These are phyloP conservation scores for Capitella teleta DNA, from an alignment of 1,140 invertebrate species.

Conservation along the genomic window DNA sequence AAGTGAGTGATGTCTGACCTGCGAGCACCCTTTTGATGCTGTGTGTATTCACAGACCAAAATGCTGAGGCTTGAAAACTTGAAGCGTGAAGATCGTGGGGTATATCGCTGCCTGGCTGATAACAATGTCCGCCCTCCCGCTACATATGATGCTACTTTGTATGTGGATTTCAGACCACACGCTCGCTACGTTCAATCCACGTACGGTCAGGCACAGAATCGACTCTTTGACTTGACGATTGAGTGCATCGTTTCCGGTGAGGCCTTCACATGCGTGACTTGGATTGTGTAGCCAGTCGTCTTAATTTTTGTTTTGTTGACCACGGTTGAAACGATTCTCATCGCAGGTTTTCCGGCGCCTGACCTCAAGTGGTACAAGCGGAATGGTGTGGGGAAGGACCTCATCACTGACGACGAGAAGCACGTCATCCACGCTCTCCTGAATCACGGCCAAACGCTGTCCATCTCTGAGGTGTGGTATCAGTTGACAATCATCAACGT, in stretches of 20 bases:
- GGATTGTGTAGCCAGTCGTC: not conserved
- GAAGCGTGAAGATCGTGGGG: constrained; percentile 20
- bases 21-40: not conserved
- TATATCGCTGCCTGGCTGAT: constrained; percentile 37
- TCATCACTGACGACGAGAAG: constrained; percentile 25
- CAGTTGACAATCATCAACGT: constrained; percentile 22
- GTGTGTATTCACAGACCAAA: constrained; percentile 14
- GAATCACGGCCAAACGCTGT: constrained; percentile 19
- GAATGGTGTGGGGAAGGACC: not conserved
- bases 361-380: constrained; percentile 21
- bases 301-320: not conserved
- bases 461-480: constrained; percentile 24
- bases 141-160: constrained; percentile 24
- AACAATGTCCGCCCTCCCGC: constrained; percentile 35
- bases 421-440: constrained; percentile 26
- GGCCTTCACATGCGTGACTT: no score
- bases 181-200: constrained; percentile 26
- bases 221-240: constrained; percentile 28
- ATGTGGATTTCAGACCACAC: constrained; percentile 24
- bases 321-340: not conserved
- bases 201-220: constrained; percentile 34
- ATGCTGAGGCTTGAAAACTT: constrained; percentile 18
- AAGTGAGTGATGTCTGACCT: no score
- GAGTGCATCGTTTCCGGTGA: constrained; percentile 34
- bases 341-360: constrained; percentile 24